Evolutionary conservation across 2,888 invertebrate species (phyloP), one percentile per base, ranked within the genome.

Genomic region (Torymus aiolomorphi): DNA sequence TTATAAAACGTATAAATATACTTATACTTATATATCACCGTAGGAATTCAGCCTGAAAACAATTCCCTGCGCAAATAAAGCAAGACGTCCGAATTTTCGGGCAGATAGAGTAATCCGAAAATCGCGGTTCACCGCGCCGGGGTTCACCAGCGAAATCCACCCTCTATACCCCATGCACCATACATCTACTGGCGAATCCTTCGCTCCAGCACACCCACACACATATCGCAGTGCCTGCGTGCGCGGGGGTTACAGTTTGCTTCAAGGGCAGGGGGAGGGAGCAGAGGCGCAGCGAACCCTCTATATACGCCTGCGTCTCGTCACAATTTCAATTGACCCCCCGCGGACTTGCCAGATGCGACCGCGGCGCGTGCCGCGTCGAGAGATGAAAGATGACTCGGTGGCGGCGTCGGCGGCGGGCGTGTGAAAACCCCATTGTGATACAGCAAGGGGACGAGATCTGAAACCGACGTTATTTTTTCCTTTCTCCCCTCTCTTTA

Each of bases 301-400:
- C 51, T 8, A 42, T 42, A 42, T 42, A 42, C 16, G 56, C 18
- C 57, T 49, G 74, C 75, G 78, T 70, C 78, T 65, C 82, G 84
- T 84, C 83, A 83, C 86, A 87, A 87, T 88, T 88, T 87, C 89
- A 89, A 89, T 89, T 85, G 88, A 87, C 88, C 88, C 88, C 88
- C 87, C 83, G 85, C 84, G 86, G 84, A 83, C 79, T 76, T 82
- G 87, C 86, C 89, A 89, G 89, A 89, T 89, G 89, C 85, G 88
- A 85, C 86, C 86, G 83, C 84, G 88, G 85, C 88, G 88, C 89
- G 89, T 89, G 89, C 88, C 88, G 84, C 87, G 85, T 86, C 86
- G 86, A 86, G 87, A 88, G 86, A 89, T 89, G 88, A 89, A 88
- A 88, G 87, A 89, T 88, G 89, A 86, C 85, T 86, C 84, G 74